phyloP scores from a whole-genome alignment of 2,888 invertebrate genomes.

The Alentia gelatinosa region DNA sequence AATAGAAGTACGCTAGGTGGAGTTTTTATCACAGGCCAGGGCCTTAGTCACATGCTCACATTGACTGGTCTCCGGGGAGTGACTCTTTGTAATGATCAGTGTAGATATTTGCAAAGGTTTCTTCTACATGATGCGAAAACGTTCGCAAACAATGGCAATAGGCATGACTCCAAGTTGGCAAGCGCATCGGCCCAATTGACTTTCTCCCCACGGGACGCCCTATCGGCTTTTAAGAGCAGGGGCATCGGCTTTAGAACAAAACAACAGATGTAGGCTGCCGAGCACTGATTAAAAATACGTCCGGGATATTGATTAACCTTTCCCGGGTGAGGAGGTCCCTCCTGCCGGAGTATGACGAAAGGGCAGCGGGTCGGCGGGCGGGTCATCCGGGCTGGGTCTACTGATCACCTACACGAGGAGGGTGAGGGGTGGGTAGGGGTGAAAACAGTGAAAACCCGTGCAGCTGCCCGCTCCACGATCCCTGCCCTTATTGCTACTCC shows the following conservation, averaged over 20 bases:
- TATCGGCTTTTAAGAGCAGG: background rate
- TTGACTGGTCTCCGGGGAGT: too few relatives aligned
- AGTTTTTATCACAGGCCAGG: too few relatives aligned
- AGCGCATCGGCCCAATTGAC: background rate
- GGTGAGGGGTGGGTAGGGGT: background rate
- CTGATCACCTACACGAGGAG: background rate
- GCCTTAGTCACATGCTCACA: too few relatives aligned
- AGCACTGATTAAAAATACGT: constrained; percentile 28
- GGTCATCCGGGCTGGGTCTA: background rate
- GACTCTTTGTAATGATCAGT: too few relatives aligned
- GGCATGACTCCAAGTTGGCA: background rate
- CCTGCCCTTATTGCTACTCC: too few relatives aligned
- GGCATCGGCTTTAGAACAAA: background rate
- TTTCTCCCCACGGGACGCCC: background rate
- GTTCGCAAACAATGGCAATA: background rate
- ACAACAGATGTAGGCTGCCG: background rate
- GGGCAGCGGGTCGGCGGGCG: background rate
- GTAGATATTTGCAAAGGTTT: too few relatives aligned
- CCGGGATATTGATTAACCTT: constrained; percentile 22
- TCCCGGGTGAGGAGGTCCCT: background rate
- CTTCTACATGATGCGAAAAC: too few relatives aligned
- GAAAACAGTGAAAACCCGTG: background rate
- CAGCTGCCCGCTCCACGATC: too few relatives aligned
- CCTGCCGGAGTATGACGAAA: background rate
- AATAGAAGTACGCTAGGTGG: too few relatives aligned